Evolutionary conservation across 2,888 invertebrate species (phyloP), one percentile per base, ranked within the genome.

Genomic region (Leucophora obtusa): DNA sequence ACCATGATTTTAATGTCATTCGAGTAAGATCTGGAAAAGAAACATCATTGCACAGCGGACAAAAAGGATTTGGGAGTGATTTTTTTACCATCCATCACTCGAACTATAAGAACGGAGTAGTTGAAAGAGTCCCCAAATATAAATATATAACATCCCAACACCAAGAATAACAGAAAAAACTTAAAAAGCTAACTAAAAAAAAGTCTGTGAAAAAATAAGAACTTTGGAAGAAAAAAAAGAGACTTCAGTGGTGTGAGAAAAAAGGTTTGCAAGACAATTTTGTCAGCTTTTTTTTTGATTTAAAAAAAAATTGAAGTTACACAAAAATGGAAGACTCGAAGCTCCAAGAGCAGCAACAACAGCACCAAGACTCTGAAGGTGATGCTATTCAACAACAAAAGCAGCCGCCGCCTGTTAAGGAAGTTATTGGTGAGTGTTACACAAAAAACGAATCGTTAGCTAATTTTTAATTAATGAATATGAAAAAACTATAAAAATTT

Each of bases 291-390:
- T 54, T 74, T 65, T 24, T 5, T 14, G 14, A 35, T 47, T 24
- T 33, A 68, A 58, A 72, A 35, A 51, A 15, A 54, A 69, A 47
- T 71, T 62, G 50, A 60, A 68, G 54, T 17, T 53, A 59, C 33
- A 58, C 68, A 84, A 85, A 87, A 87, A 97, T 97, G 97, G 96
- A 97, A 95, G 97, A 97, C 95, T 95, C 96, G 92, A 94, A 95
- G 92, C 94, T 87, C 86, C 87, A 84, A 85, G 87, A 88, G 93
- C 92, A 93, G 91, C 91, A 91, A 87, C 91, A 91, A 92, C 92
- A 91, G 77, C 82, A 83, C 88, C 91, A 91, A 92, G 86, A 87
- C 80, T 84, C 85, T 68, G 85, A 85, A 84, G 86, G 86, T 80
- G 88, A 89, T 75, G 86, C 84, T 83, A 85, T 83, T 83, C 89